Conservation (phyloP, 2,888 invertebrate species). For the Cactoblastis cactorum region DNA sequence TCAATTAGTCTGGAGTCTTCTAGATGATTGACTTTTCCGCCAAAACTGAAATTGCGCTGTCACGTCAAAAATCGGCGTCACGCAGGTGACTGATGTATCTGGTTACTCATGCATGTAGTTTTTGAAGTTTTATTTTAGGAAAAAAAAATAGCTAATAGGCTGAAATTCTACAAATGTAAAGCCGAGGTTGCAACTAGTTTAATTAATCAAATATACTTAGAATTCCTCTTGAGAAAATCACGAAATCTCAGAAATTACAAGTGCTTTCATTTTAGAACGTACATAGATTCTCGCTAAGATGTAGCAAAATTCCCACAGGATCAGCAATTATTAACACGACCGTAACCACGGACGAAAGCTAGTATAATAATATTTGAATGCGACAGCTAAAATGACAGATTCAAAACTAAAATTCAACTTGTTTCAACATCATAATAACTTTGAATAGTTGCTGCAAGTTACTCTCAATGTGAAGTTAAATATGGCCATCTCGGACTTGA, state of each 20-base stretch:
- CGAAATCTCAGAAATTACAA: no score
- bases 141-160: background rate
- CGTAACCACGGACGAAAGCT: background rate
- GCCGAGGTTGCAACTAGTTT: no score
- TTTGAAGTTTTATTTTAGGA: background rate
- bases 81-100: background rate
- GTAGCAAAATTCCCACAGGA: no score
- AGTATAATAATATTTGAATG: background rate
- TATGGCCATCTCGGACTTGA: slow-evolving; percentile 15
- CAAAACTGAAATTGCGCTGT: background rate
- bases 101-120: background rate
- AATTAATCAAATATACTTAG: no score
- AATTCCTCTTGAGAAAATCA: no score
- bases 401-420: background rate
- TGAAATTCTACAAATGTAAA: no score
- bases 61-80: background rate
- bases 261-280: no score
- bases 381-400: background rate
- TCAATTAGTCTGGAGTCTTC: background rate
- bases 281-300: no score
- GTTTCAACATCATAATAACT: background rate
- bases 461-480: background rate
- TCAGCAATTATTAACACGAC: no score
- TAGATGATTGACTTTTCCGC: background rate
- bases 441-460: background rate